Evolutionary conservation across 2,797 vertebrate genomes (phyloP).

Genomic region (Hirundo rustica): DNA sequence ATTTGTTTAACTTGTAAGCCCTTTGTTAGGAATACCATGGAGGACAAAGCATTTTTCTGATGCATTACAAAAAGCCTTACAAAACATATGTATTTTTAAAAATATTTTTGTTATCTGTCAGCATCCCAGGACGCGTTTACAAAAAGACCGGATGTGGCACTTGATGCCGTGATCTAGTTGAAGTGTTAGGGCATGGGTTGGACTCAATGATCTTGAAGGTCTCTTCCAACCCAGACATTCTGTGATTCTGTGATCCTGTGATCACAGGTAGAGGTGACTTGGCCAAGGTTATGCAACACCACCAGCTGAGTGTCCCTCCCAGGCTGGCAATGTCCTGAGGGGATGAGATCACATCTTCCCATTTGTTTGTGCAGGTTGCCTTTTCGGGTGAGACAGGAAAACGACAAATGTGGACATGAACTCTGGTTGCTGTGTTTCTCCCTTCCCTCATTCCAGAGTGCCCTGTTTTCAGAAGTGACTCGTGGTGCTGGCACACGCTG

Average conservation of each 20-base stretch:
- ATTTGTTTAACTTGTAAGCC: background rate
- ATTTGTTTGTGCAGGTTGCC: background rate
- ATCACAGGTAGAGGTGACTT: background rate
- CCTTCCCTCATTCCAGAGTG: background rate
- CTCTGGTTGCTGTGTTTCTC: background rate
- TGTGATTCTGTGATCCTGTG: too few species aligned
- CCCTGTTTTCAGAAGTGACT: background rate
- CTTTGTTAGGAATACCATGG: background rate
- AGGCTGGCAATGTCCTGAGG: background rate
- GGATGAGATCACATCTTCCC: background rate
- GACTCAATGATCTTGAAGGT: too few species aligned
- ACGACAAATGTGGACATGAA: background rate
- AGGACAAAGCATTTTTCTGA: conserved; percentile 17
- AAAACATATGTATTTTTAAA: background rate
- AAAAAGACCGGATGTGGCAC: too few species aligned
- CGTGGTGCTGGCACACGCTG: background rate
- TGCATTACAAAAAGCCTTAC: background rate
- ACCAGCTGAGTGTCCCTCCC: background rate
- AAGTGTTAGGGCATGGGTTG: too few species aligned
- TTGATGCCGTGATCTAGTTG: too few species aligned
- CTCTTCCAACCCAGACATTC: too few species aligned
- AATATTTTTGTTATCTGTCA: background rate
- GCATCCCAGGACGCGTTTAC: too few species aligned
- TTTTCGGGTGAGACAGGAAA: background rate
- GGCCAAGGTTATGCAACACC: background rate